Evolutionary conservation across 2,888 invertebrate genomes (phyloP).

Genomic region (Ptilodon capucinus): DNA sequence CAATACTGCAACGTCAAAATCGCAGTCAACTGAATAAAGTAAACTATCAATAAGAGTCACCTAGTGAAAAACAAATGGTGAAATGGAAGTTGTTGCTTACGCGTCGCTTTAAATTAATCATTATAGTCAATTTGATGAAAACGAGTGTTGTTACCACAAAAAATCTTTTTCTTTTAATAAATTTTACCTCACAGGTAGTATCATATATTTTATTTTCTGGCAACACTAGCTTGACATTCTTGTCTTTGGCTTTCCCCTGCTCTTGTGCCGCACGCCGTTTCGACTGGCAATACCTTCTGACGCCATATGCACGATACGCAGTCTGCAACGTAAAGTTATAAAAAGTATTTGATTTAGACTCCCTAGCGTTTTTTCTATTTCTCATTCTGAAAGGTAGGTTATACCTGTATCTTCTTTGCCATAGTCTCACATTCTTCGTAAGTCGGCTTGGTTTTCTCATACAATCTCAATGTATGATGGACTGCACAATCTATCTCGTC

Average conservation of each 20-base stretch:
- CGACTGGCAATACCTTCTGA: conserved; percentile 13
- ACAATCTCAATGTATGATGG: conserved; percentile 46
- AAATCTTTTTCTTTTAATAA: too few species aligned
- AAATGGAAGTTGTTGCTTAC: too few species aligned
- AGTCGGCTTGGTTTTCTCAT: conserved; percentile 29
- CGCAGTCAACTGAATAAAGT: too few species aligned
- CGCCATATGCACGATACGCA: conserved; percentile 44
- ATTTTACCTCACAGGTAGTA: not conserved
- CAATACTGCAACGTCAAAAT: too few species aligned
- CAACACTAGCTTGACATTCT: conserved; percentile 3
- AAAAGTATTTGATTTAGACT: too few species aligned
- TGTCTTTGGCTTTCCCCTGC: not conserved
- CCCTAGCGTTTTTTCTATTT: too few species aligned
- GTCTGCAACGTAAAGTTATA: conserved; percentile 21
- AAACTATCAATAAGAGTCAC: too few species aligned
- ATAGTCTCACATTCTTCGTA: conserved; percentile 24
- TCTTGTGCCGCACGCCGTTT: not conserved
- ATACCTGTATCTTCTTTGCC: conserved; percentile 43
- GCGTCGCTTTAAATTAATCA: too few species aligned
- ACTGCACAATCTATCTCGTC: conserved; percentile 38
- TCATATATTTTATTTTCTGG: not conserved
- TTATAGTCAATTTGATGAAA: too few species aligned
- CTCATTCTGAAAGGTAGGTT: too few species aligned
- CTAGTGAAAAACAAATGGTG: too few species aligned
- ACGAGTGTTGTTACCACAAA: too few species aligned